These are phyloP conservation scores for Leptoclinus maculatus DNA, from an alignment of 2,797 vertebrate species.

Conservation along the genomic window DNA sequence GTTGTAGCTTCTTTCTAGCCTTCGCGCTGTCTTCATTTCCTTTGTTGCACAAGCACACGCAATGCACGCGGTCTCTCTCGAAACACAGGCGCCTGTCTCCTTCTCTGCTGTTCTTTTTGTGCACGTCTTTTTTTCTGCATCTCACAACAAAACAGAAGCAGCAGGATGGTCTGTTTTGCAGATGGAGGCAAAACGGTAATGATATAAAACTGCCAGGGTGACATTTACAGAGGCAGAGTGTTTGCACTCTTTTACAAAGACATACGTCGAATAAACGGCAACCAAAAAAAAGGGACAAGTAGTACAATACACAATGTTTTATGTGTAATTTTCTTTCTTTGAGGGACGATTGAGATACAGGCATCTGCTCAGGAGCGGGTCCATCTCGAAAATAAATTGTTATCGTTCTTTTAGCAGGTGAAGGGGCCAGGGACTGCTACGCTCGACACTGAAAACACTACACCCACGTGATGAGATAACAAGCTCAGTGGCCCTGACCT, in stretches of 20 bases:
- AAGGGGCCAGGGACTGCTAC: constrained; percentile 73
- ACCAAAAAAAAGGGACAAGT: constrained; percentile 21
- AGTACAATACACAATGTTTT: constrained; percentile 4
- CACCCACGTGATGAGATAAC: constrained; percentile 71
- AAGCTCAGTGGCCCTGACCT: constrained; percentile 78
- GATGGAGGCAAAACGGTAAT: constrained; percentile 77
- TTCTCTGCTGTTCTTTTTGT: constrained; percentile 40
- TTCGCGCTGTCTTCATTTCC: constrained; percentile 43
- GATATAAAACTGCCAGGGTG: constrained; percentile 75
- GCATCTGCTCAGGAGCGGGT: constrained; percentile 38
- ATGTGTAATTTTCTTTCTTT: constrained; percentile 22
- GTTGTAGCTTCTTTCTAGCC: constrained; percentile 51
- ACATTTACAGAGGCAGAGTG: constrained; percentile 68
- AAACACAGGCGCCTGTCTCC: constrained; percentile 45
- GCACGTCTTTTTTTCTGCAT: constrained; percentile 48
- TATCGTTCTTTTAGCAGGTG: constrained; percentile 64
- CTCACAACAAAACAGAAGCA: constrained; percentile 65
- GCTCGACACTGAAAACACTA: constrained; percentile 64
- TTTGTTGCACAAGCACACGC: constrained; percentile 44
- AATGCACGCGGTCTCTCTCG: not conserved
- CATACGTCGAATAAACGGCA: constrained; percentile 55
- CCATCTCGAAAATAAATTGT: constrained; percentile 68
- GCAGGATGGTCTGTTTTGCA: constrained; percentile 74
- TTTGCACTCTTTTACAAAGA: constrained; percentile 54
- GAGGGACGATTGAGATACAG: constrained; percentile 53